Evolutionary conservation across 2,113 vertebrate genomes (phyloP), one percentile per base, ranked within the genome.

Genomic region (Mustelus asterias): DNA sequence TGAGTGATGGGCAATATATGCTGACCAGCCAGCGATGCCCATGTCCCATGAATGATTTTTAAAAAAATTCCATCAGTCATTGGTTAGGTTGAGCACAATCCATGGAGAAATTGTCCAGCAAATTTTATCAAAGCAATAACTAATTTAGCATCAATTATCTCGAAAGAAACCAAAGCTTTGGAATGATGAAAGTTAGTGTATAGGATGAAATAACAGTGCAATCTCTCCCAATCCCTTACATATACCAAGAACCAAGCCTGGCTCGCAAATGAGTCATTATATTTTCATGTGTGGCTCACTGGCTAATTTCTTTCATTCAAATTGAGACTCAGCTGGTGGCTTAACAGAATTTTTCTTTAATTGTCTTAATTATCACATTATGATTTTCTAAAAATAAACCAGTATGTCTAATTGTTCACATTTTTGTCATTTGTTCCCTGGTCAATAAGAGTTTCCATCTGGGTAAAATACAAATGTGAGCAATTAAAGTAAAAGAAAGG

Each of bases 371-470:
- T 65, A 93, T 93, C 89, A 65, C 89, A 93, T 93, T 93, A n/a
- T 65, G 16, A n/a, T 65, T 8, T 65, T 67, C 89, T 93, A 37
- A 93, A 93, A 93, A 93, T 93, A 93, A 65, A 93, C 60, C n/a
- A 5, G 54, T 58, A 90, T 60, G 54, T 90, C 54, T 33, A 89
- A 89, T 58, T 89, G 58, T 54, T 63, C 88, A 92, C 88, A 93
- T 93, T 93, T 65, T 93, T 93, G 60, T n/a, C 60, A 67, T 93
- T 93, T 93, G 13, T 93, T 22, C 60, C 1, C 89, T 93, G 60
- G 60, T n/a, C 60, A 90, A 63, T 90, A 93, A 93, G 16, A 93
- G 89, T 65, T 93, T 93, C 89, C 89, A 93, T 93, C 89, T 93
- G 89, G 89, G n/a, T 67, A 65, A 93, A 93, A 89, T 89, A 89